Conservation (phyloP, 2,888 invertebrate genomes). For the Diarsia rubi region DNA sequence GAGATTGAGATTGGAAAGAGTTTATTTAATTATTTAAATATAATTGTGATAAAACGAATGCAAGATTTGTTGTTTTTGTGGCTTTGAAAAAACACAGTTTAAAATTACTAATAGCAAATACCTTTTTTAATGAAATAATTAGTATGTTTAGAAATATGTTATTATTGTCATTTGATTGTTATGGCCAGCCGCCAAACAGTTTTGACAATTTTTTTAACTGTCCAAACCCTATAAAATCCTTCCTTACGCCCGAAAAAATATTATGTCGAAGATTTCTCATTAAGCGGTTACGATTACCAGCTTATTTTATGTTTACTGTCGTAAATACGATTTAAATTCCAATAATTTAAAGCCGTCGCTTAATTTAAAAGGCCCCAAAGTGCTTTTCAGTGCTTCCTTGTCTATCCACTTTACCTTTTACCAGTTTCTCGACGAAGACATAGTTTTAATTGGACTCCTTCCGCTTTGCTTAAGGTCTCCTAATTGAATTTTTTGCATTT, state of each 20-base stretch:
- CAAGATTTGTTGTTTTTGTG: background rate
- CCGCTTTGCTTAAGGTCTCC: conserved; percentile 80
- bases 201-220: conserved; percentile 45
- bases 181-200: background rate
- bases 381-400: conserved; percentile 77
- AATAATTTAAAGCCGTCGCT: conserved; percentile 73
- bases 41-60: background rate
- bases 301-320: conserved; percentile 57
- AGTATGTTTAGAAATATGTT: conserved; percentile 1
- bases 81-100: background rate
- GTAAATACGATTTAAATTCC: conserved; percentile 71
- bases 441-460: conserved; percentile 86
- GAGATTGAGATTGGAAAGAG: background rate
- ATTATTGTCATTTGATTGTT: conserved; percentile 3
- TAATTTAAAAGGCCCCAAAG: conserved; percentile 80
- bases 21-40: background rate
- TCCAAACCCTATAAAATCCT: background rate
- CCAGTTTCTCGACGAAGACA: conserved; percentile 78
- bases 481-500: conserved; percentile 83
- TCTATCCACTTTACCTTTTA: conserved; percentile 80
- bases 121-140: background rate
- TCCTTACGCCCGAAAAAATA: conserved; percentile 7
- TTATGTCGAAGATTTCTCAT: conserved; percentile 61
- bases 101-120: background rate
- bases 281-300: conserved; percentile 61